Percentiles rank a stretch among this genome's conserved stretches.
Conservation (phyloP, 2,113 vertebrate species). For the Dissostichus mawsoni region DNA sequence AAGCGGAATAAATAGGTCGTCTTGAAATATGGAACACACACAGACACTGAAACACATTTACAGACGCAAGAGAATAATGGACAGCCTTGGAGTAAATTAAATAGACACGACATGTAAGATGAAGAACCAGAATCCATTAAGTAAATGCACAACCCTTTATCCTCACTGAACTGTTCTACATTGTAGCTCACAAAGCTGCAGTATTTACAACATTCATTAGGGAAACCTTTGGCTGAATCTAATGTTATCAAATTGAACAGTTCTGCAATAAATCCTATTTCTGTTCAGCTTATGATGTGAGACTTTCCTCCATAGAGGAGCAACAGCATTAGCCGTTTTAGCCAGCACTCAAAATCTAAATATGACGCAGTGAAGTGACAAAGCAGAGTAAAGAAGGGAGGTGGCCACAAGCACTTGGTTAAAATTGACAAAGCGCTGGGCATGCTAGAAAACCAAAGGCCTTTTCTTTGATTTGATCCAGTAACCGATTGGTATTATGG, state of each 20-base stretch:
- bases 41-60: slow-evolving; percentile 14
- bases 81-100: slow-evolving; percentile 24
- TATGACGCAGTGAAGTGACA: slow-evolving; percentile 2
- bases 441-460: neutral
- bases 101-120: slow-evolving; percentile 14
- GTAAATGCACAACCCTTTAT: slow-evolving; percentile 25
- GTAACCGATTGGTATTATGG: neutral
- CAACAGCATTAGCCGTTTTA: slow-evolving; percentile 3
- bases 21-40: slow-evolving; percentile 20
- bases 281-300: neutral
- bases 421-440: neutral
- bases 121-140: slow-evolving; percentile 3
- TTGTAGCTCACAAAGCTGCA: neutral
- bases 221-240: neutral
- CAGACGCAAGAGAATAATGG: slow-evolving; percentile 20
- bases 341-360: neutral
- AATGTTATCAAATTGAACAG: neutral
- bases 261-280: neutral
- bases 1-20: slow-evolving; percentile 24
- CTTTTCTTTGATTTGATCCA: neutral
- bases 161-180: neutral
- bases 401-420: neutral
- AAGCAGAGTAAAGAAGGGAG: neutral
- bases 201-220: neutral
- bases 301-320: neutral